Conservation (phyloP, 2,888 invertebrate genomes). For the Thereva unica region DNA sequence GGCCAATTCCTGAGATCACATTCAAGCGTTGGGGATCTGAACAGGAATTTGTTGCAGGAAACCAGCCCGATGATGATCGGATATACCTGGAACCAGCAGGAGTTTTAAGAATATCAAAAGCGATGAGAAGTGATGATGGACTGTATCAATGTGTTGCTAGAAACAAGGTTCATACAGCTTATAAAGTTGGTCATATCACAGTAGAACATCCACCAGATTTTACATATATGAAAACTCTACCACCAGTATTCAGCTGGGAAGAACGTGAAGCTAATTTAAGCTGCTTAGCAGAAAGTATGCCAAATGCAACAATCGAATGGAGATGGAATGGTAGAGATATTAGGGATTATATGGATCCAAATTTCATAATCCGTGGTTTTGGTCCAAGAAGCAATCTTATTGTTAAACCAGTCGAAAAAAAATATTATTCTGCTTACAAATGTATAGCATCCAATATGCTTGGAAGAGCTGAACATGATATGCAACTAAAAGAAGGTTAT, state of each 20-base stretch:
- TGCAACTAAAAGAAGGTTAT: slow-evolving; percentile 74
- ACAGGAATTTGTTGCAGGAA: slow-evolving; percentile 67
- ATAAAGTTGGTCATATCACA: slow-evolving; percentile 79
- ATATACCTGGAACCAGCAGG: slow-evolving; percentile 69
- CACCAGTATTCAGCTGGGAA: slow-evolving; percentile 84
- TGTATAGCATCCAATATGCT: slow-evolving; percentile 80
- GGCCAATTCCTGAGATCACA: slow-evolving; percentile 78
- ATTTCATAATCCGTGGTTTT: slow-evolving; percentile 66
- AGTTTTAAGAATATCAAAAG: slow-evolving; percentile 68
- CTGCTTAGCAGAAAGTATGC: slow-evolving; percentile 85
- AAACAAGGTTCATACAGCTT: slow-evolving; percentile 76
- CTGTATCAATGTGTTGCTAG: slow-evolving; percentile 84
- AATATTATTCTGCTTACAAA: slow-evolving; percentile 75
- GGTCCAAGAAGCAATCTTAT: slow-evolving; percentile 75
- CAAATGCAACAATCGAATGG: slow-evolving; percentile 92
- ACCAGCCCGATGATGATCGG: slow-evolving; percentile 68
- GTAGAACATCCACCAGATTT: slow-evolving; percentile 84
- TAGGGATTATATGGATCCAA: slow-evolving; percentile 61
- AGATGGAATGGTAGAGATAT: slow-evolving; percentile 65
- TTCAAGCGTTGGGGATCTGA: slow-evolving; percentile 75
- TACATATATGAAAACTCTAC: slow-evolving; percentile 68
- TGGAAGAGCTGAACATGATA: slow-evolving; percentile 69
- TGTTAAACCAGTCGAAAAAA: slow-evolving; percentile 68
- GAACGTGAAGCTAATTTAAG: slow-evolving; percentile 79
- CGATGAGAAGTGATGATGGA: slow-evolving; percentile 79